These are phyloP conservation scores for Sclerodermus sp. DNA, from an alignment of 2,888 invertebrate genomes.

Conservation along the genomic window DNA sequence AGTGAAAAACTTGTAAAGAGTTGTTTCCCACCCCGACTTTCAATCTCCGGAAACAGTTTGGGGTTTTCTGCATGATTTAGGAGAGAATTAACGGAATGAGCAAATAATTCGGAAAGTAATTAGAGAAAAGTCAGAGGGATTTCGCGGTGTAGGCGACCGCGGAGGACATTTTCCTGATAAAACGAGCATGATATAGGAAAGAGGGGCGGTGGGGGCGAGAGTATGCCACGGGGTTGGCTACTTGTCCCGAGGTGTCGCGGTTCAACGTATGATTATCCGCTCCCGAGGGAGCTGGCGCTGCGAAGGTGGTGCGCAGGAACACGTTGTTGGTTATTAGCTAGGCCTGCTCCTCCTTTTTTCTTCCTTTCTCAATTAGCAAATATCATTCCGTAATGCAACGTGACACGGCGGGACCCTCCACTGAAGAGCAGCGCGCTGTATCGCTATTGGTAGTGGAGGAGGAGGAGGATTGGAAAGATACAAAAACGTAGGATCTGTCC, in stretches of 20 bases:
- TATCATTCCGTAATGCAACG: constrained; percentile 56
- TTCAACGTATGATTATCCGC: constrained; percentile 48
- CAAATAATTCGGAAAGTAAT: constrained; percentile 13
- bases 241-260: constrained; percentile 32
- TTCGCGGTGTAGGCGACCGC: background rate
- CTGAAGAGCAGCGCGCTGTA: constrained; percentile 31
- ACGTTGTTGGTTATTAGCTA: constrained; percentile 55
- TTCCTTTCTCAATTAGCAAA: constrained; percentile 56
- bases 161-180: constrained; percentile 19
- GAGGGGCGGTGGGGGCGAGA: constrained; percentile 8
- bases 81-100: constrained; percentile 1
- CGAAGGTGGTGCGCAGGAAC: constrained; percentile 24
- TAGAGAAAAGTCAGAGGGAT: constrained; percentile 7
- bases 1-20: too few relatives aligned
- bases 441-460: constrained; percentile 30
- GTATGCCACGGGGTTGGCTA: constrained; percentile 22
- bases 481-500: constrained; percentile 18
- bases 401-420: constrained; percentile 42
- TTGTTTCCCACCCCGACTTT: too few relatives aligned
- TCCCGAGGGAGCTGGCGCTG: constrained; percentile 35
- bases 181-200: constrained; percentile 22
- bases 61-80: background rate
- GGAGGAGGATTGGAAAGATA: constrained; percentile 3
- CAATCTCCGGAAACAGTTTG: background rate
- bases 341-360: constrained; percentile 48